phyloP scores from a whole-genome alignment of 1,140 invertebrate species.

The Tetramorium alpestre region DNA sequence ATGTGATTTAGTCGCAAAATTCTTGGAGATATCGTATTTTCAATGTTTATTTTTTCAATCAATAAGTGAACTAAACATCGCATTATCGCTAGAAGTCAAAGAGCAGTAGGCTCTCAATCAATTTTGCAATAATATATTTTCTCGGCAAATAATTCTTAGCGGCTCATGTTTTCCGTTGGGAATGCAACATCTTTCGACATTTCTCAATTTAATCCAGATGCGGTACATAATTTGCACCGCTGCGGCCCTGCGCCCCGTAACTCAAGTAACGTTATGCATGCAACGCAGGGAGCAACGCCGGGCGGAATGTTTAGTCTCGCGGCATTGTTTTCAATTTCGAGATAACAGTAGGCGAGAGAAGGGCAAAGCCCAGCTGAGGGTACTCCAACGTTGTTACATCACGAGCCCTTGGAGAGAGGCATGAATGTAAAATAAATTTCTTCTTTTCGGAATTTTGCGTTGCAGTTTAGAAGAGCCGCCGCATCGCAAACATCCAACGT shows the following conservation, averaged over 20 bases:
- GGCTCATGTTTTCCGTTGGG: background rate
- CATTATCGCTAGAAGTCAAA: background rate
- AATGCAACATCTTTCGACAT: constrained; percentile 13
- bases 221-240: constrained; percentile 11
- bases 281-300: constrained; percentile 39
- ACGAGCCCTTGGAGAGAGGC: background rate
- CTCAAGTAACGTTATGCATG: constrained; percentile 59
- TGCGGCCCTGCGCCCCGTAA: constrained; percentile 51
- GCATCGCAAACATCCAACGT: background rate
- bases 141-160: background rate
- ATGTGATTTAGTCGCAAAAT: background rate
- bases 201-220: constrained; percentile 26
- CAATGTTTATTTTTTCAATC: background rate
- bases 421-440: constrained; percentile 5
- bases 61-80: background rate
- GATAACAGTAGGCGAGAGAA: constrained; percentile 50
- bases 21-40: background rate
- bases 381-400: constrained; percentile 14
- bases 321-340: constrained; percentile 61
- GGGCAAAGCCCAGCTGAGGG: constrained; percentile 8
- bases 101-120: background rate
- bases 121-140: background rate
- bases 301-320: constrained; percentile 56
- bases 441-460: background rate
- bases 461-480: background rate